These are phyloP conservation scores for Heliconius hortense DNA, from an alignment of 2,888 invertebrate genomes.

Conservation along the genomic window DNA sequence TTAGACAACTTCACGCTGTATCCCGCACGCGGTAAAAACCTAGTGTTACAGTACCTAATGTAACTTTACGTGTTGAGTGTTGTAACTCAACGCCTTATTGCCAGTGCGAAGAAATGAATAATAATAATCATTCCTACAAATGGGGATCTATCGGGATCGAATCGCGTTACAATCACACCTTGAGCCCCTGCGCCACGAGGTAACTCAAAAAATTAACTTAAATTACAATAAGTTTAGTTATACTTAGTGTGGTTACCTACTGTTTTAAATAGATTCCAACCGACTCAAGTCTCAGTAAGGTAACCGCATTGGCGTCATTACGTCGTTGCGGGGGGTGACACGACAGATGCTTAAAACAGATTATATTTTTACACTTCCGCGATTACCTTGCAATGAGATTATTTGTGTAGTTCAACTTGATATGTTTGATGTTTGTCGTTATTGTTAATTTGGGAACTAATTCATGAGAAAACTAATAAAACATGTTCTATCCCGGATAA, in stretches of 20 bases:
- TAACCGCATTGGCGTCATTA: constrained; percentile 50
- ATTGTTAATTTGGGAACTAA: background rate
- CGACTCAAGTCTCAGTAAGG: background rate
- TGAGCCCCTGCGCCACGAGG: background rate
- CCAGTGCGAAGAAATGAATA: background rate
- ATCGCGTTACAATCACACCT: background rate
- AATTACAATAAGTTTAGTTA: background rate
- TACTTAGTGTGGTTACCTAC: constrained; percentile 6
- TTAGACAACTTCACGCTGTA: too few species aligned
- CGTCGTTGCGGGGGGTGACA: constrained; percentile 53
- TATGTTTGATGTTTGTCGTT: constrained; percentile 33
- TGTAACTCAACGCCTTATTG: background rate
- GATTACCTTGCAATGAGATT: constrained; percentile 69
- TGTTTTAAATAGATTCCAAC: constrained; percentile 15
- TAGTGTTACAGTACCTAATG: background rate
- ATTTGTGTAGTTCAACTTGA: constrained; percentile 49
- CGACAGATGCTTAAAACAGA: constrained; percentile 78
- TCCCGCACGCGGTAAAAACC: too few species aligned
- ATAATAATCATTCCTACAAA: background rate
- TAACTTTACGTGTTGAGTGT: background rate
- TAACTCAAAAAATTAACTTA: background rate
- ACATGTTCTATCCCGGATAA: too few species aligned
- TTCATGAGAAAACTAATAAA: background rate
- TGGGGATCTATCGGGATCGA: background rate
- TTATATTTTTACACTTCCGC: constrained; percentile 75